phyloP scores from a whole-genome alignment of 2,888 invertebrate species.

The Ellobium chinense region DNA sequence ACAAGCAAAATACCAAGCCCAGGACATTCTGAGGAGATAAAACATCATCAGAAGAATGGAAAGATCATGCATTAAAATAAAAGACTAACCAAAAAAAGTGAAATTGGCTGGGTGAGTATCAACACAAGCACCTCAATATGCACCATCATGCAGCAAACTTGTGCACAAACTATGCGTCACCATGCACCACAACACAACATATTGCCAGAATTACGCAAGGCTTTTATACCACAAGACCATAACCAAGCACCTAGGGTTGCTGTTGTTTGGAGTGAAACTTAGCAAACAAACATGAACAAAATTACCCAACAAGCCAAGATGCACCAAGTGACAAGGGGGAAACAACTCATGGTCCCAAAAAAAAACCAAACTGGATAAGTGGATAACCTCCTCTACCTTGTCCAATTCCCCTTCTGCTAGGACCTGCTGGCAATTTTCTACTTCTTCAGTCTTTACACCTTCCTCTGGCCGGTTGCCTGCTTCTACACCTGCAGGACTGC shows the following conservation, averaged over 20 bases:
- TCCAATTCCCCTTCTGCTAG: neutral
- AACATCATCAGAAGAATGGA: no score
- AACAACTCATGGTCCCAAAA: neutral
- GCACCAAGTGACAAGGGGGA: neutral
- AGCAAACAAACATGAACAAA: neutral
- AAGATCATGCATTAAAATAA: no score
- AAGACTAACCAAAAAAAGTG: no score
- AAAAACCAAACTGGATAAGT: neutral
- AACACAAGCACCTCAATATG: no score
- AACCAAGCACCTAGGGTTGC: slow-evolving; percentile 12
- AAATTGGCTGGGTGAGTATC: no score
- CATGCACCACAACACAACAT: neutral
- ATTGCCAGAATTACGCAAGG: neutral
- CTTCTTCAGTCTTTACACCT: neutral
- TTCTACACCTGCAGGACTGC: neutral
- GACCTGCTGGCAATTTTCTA: neutral
- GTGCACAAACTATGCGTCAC: no score
- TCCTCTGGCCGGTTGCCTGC: neutral
- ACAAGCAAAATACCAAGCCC: no score
- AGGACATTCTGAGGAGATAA: no score
- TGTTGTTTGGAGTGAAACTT: neutral
- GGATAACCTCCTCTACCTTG: slow-evolving; percentile 29
- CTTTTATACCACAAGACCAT: neutral
- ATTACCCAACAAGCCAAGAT: slow-evolving; percentile 17
- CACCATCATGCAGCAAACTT: slow-evolving; percentile 28